Evolutionary conservation across 1,140 invertebrate genomes (phyloP).

Genomic region (Stratiolaelaps scimitus): DNA sequence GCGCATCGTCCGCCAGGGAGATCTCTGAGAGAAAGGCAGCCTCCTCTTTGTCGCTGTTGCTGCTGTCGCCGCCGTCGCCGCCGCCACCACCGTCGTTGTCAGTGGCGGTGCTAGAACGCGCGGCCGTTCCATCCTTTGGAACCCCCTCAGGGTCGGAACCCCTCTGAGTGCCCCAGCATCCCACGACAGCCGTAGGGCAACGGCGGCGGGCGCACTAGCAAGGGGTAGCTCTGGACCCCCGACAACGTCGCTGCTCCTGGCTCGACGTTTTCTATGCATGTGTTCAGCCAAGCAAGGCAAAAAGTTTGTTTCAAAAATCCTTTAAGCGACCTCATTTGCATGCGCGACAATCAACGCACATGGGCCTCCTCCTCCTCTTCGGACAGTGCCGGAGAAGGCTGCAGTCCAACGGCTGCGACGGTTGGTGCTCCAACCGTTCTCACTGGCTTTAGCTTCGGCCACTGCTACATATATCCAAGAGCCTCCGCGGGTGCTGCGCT

Average conservation of each 20-base stretch:
- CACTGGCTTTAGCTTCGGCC: neutral
- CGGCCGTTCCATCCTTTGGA: neutral
- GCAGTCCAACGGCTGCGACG: neutral
- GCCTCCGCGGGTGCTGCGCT: neutral
- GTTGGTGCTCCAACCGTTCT: neutral
- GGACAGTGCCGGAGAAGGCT: neutral
- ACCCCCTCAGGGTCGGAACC: neutral
- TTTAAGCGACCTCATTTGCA: slow-evolving; percentile 8
- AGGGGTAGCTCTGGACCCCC: neutral
- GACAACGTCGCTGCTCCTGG: neutral
- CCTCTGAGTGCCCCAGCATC: neutral
- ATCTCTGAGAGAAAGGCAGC: too few relatives aligned
- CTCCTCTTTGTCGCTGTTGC: too few relatives aligned
- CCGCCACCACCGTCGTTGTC: too few relatives aligned
- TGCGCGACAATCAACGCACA: slow-evolving; percentile 8
- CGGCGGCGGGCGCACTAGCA: neutral
- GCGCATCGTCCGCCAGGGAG: too few relatives aligned
- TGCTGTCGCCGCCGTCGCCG: too few relatives aligned
- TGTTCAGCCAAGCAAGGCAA: slow-evolving; percentile 8
- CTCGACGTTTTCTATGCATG: neutral
- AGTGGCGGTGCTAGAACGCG: too few relatives aligned
- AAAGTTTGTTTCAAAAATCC: slow-evolving; percentile 19
- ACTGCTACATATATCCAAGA: neutral
- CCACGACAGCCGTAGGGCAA: neutral
- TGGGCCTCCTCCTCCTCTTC: neutral